Conservation (phyloP, 1,140 invertebrate species). For the Pristionchus pacificus region DNA sequence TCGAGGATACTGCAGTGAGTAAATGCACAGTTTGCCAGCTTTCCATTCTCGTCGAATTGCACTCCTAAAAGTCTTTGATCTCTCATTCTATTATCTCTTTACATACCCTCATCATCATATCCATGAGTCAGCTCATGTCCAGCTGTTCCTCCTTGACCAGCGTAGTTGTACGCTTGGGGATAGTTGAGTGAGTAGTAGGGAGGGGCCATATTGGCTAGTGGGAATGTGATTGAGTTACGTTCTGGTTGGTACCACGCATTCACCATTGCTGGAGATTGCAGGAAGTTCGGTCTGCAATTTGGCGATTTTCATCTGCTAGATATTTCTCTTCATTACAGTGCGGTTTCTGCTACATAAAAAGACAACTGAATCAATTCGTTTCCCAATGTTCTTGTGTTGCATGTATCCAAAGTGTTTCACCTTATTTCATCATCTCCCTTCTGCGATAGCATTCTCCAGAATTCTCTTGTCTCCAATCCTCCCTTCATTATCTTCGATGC, state of each 20-base stretch:
- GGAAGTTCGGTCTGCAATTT: conserved; percentile 39
- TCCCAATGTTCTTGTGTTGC: too few relatives aligned
- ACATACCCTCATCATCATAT: conserved; percentile 41
- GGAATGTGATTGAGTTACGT: conserved; percentile 44
- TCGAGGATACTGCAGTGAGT: conserved; percentile 42
- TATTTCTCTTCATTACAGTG: too few relatives aligned
- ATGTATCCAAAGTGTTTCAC: conserved; percentile 9
- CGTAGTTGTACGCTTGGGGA: conserved; percentile 46
- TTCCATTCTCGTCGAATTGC: conserved; percentile 38
- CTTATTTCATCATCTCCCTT: background rate
- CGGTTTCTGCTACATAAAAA: too few relatives aligned
- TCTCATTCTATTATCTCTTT: background rate
- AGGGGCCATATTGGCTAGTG: conserved; percentile 42
- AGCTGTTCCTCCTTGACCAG: conserved; percentile 45
- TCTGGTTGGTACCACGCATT: conserved; percentile 51
- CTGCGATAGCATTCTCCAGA: conserved; percentile 26
- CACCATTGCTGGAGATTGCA: conserved; percentile 40
- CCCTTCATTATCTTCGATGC: conserved; percentile 11
- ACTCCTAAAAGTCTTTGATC: conserved; percentile 35
- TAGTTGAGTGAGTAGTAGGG: conserved; percentile 40
- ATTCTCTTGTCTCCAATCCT: conserved; percentile 40
- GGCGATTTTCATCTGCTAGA: too few relatives aligned
- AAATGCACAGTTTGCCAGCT: conserved; percentile 34
- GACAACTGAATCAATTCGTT: too few relatives aligned
- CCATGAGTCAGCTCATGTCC: conserved; percentile 49